These are phyloP conservation scores for Atherinomorus stipes DNA, from an alignment of 2,113 vertebrate genomes.

Conservation along the genomic window DNA sequence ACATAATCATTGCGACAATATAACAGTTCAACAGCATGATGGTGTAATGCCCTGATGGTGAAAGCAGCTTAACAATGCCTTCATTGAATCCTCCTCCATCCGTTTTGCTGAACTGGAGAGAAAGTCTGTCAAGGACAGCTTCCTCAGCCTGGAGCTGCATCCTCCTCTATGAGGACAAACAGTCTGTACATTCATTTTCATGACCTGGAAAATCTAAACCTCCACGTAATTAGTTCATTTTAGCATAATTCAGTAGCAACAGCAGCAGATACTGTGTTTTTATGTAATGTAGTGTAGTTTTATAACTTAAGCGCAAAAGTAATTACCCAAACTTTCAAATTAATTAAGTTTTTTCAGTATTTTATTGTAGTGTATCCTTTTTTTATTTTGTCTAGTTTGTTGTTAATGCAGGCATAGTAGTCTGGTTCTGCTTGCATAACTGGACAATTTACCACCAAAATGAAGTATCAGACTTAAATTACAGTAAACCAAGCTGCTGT, in stretches of 20 bases:
- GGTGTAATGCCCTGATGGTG: conserved; percentile 31
- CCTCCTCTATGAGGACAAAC: conserved; percentile 15
- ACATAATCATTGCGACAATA: conserved; percentile 50
- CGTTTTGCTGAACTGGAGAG: conserved; percentile 46
- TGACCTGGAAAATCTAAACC: neutral
- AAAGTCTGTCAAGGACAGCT: conserved; percentile 56
- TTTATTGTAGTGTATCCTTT: too few relatives aligned
- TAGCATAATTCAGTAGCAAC: too few relatives aligned
- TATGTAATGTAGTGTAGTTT: too few relatives aligned
- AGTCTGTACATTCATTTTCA: neutral
- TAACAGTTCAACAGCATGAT: conserved; percentile 31
- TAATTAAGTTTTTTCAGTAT: too few relatives aligned
- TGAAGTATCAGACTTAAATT: neutral
- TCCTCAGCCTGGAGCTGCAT: conserved; percentile 14
- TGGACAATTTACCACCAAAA: neutral
- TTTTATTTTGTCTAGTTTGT: neutral
- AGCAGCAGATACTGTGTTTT: too few relatives aligned
- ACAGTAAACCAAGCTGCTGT: neutral
- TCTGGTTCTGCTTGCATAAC: neutral
- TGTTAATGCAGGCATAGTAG: too few relatives aligned
- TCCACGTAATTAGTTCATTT: too few relatives aligned
- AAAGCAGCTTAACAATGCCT: conserved; percentile 51
- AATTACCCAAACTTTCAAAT: too few relatives aligned
- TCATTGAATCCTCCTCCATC: conserved; percentile 48
- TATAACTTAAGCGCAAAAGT: too few relatives aligned